Conservation (phyloP, 2,888 invertebrate genomes). For the Hirtodrosophila duncani region DNA sequence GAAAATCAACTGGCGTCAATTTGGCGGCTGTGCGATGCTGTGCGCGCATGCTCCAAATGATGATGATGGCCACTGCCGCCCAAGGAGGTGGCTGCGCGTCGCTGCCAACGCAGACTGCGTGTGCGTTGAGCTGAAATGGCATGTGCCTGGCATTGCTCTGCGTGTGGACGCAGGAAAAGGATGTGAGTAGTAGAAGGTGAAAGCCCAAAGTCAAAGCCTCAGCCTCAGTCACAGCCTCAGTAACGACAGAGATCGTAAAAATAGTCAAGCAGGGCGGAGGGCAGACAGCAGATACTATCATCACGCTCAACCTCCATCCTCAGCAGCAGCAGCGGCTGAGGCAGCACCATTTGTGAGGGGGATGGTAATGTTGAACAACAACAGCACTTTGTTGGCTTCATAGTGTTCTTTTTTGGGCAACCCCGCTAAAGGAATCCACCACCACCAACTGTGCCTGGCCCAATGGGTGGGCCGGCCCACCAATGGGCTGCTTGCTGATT, state of each 20-base stretch:
- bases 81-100: constrained; percentile 9
- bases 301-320: too few relatives aligned
- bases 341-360: background rate
- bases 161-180: constrained; percentile 23
- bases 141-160: constrained; percentile 6
- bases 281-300: background rate
- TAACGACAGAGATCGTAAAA: constrained; percentile 35
- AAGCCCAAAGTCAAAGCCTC: background rate
- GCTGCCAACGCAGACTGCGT: constrained; percentile 4
- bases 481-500: constrained; percentile 65
- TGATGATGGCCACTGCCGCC: constrained; percentile 34
- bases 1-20: constrained; percentile 54
- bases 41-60: constrained; percentile 67
- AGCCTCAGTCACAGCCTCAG: too few relatives aligned
- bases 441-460: constrained; percentile 44
- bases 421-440: constrained; percentile 33
- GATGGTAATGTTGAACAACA: constrained; percentile 10
- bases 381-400: constrained; percentile 39
- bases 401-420: constrained; percentile 31
- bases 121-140: constrained; percentile 27
- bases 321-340: too few relatives aligned
- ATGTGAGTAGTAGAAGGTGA: constrained; percentile 8
- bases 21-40: constrained; percentile 20
- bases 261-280: constrained; percentile 16
- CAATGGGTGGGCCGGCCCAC: constrained; percentile 62